These are phyloP conservation scores for Deilephila porcellus DNA, from an alignment of 2,888 invertebrate genomes.

Conservation along the genomic window DNA sequence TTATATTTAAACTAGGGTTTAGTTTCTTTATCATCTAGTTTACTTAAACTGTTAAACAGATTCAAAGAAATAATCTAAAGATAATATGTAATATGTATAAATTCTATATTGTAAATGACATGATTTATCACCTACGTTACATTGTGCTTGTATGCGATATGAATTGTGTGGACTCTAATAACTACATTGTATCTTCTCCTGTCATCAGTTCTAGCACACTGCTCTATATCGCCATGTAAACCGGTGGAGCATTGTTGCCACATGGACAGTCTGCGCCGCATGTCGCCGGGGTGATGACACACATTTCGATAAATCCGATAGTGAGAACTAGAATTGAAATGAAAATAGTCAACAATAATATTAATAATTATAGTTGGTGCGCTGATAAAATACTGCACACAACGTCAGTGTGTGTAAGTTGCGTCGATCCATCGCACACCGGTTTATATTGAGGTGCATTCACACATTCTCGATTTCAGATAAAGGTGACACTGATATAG, in stretches of 20 bases:
- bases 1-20: too few species aligned
- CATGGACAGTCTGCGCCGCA: neutral
- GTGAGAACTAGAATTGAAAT: slow-evolving; percentile 15
- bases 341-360: slow-evolving; percentile 5
- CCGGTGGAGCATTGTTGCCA: neutral
- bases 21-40: too few species aligned
- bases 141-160: too few species aligned
- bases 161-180: too few species aligned
- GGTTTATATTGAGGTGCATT: neutral
- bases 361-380: neutral
- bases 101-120: too few species aligned
- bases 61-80: too few species aligned
- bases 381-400: neutral
- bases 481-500: neutral
- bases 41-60: too few species aligned
- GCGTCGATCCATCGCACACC: neutral
- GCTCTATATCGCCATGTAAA: neutral
- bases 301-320: slow-evolving; percentile 21
- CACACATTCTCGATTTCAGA: neutral
- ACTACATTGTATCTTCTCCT: neutral
- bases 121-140: too few species aligned
- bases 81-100: too few species aligned
- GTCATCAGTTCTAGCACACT: neutral
- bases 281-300: slow-evolving; percentile 24
- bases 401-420: neutral